Percentiles rank a stretch among this genome's conserved stretches.
phyloP scores from a whole-genome alignment of 2,797 vertebrate genomes.

The Premnoplex brunnescens region DNA sequence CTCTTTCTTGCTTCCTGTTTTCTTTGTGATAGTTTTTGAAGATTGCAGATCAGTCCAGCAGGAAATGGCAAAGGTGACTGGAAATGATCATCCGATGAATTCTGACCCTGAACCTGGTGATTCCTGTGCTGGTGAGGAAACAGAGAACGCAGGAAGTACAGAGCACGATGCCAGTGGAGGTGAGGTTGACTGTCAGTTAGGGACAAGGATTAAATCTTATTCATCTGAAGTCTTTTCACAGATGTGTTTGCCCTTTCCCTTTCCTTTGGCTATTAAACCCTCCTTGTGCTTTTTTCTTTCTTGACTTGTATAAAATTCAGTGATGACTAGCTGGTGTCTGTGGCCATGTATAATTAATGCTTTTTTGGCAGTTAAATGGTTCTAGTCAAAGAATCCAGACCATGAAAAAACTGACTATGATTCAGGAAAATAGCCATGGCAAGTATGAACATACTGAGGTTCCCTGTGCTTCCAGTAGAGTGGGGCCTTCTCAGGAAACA shows the following conservation, averaged over 20 bases:
- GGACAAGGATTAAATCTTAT: not conserved
- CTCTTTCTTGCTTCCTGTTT: conserved; percentile 20
- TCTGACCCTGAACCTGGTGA: conserved; percentile 78
- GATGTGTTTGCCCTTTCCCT: not conserved
- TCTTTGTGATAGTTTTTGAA: conserved; percentile 42
- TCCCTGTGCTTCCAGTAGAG: not conserved
- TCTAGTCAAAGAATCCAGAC: not conserved
- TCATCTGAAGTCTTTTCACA: not conserved
- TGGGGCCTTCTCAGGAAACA: not conserved
- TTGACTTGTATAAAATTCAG: not conserved
- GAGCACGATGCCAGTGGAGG: not conserved
- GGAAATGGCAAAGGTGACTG: conserved; percentile 77
- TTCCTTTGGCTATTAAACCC: not conserved
- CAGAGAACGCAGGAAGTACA: conserved; percentile 39
- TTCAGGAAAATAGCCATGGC: not conserved
- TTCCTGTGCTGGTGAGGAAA: conserved; percentile 75
- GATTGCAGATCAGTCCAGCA: conserved; percentile 82
- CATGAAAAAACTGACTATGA: not conserved
- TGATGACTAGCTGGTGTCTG: not conserved
- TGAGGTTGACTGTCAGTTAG: conserved; percentile 4
- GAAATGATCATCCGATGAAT: conserved; percentile 59
- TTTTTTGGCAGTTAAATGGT: not conserved
- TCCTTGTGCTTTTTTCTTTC: not conserved
- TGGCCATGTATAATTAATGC: not conserved
- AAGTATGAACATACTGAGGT: not conserved